phyloP scores from a whole-genome alignment of 2,113 vertebrate species.

The Paralichthys olivaceus region DNA sequence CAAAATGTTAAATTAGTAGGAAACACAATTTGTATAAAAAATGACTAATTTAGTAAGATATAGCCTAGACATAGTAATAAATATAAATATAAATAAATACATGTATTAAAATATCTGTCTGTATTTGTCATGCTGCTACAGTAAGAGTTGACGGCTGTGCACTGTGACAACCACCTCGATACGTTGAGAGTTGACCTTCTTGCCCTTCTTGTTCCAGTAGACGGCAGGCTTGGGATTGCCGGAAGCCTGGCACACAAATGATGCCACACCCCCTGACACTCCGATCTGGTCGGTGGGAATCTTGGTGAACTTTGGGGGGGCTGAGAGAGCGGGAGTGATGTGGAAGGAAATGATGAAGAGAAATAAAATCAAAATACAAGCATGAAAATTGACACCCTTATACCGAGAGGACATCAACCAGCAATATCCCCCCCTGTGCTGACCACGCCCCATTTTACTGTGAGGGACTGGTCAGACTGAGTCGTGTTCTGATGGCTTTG shows the following conservation, averaged over 20 bases:
- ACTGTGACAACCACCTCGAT: constrained; percentile 93
- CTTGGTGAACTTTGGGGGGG: constrained; percentile 90
- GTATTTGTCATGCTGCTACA: constrained; percentile 14
- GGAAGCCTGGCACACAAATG: constrained; percentile 95
- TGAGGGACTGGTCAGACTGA: constrained; percentile 52
- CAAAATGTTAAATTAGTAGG: neutral
- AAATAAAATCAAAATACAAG: constrained; percentile 2
- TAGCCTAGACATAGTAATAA: neutral
- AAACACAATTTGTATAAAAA: too few relatives aligned
- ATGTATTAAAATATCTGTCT: neutral
- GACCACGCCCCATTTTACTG: constrained; percentile 57
- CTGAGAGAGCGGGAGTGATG: constrained; percentile 50
- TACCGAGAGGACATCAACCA: constrained; percentile 21
- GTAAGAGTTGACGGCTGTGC: constrained; percentile 48
- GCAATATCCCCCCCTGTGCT: constrained; percentile 26
- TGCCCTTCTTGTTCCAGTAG: constrained; percentile 99
- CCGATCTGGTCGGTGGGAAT: constrained; percentile 96
- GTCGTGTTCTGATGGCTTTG: constrained; percentile 61
- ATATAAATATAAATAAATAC: neutral
- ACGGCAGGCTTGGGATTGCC: constrained; percentile 95
- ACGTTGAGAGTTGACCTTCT: constrained; percentile 98
- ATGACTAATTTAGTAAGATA: neutral
- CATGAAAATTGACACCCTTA: constrained; percentile 41
- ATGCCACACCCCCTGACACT: constrained; percentile 96
- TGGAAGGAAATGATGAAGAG: too few relatives aligned